A percentile compares a stretch with the other conserved stretches of the same genome.
phyloP scores from a whole-genome alignment of 2,113 vertebrate genomes.

The Ophthalmolycus amberensis region DNA sequence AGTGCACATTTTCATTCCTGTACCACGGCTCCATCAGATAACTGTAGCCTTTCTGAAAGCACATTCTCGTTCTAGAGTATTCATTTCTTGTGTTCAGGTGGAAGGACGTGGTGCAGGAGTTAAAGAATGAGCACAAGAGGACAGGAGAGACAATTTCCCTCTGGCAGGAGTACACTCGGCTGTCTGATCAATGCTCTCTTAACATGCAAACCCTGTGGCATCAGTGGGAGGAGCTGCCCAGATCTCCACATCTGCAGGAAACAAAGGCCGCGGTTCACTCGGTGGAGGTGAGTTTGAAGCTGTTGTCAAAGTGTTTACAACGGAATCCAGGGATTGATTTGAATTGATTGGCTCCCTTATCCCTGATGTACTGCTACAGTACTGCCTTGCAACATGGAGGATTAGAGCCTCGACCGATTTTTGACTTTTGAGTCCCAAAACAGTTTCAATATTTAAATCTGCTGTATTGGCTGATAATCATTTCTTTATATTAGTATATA shows the following conservation, averaged over 20 bases:
- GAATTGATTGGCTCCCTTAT: not conserved
- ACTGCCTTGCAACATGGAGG: not conserved
- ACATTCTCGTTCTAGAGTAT: too few relatives aligned
- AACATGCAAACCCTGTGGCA: slow-evolving; percentile 76
- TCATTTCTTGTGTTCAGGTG: slow-evolving; percentile 79
- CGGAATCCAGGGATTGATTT: not conserved
- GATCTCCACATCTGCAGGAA: slow-evolving; percentile 66
- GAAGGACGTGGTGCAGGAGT: slow-evolving; percentile 79
- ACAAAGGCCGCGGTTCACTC: slow-evolving; percentile 63
- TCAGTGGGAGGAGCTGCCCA: slow-evolving; percentile 77
- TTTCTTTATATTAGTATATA: not conserved
- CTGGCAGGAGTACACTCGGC: slow-evolving; percentile 82
- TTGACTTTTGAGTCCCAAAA: not conserved
- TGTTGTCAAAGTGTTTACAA: not conserved
- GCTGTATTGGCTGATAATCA: not conserved
- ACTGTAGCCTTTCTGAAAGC: not conserved
- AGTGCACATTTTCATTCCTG: not conserved
- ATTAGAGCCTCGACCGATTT: not conserved
- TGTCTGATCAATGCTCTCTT: slow-evolving; percentile 60
- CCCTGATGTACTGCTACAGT: not conserved
- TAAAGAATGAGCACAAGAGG: slow-evolving; percentile 76
- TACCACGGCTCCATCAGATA: not conserved
- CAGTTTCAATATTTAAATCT: not conserved
- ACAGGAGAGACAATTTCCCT: slow-evolving; percentile 72
- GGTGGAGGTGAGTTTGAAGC: slow-evolving; percentile 77